Evolutionary conservation across 1,140 invertebrate genomes (phyloP), one percentile per base, ranked within the genome.

Genomic region (Sitodiplosis mosellana): DNA sequence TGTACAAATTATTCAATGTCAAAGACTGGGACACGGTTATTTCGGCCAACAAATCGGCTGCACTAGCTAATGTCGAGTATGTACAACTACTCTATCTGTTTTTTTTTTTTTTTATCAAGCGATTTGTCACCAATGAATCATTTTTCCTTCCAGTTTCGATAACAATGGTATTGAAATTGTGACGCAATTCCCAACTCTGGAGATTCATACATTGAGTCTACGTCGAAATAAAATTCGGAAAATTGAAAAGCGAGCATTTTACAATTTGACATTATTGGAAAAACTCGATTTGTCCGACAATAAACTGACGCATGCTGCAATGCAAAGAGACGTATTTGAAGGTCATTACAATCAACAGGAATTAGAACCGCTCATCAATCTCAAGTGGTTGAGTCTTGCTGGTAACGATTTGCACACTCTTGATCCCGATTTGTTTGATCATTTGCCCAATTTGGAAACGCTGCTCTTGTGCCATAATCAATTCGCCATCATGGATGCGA

Each of bases 271-370:
- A 38, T 64, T 72, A 47, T 66, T 86, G 52, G 62, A 59, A 3
- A 69, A 69, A 36, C 56, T 87, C 10, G 78, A 84, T 59, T 58
- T 87, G 45, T 81, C 79, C 51, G 59, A 77, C 49, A 86, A 86
- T 57, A 62, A 71, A 20, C 57, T 87, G 6, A 74, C 68, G 0
- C 55, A 67, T 0, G 71, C 69, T 12, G 62, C 56, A 10, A 59
- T 86, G 1, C 60, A 56, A 41, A 77, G 78, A 0, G 62, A 78
- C 46, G 69, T 74, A 18, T 83, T 86, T 54, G 69, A 75, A 69
- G 81, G 83, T 64, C 61, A 53, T 1, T 81, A 70, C 54, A 58
- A 68, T 1, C 54, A 63, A 0, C 63, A 70, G 6, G 64, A 69
- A 45, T 81, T 74, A 55, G 65, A 75, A 47, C 78, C 82, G 0